Evolutionary conservation across 2,888 invertebrate genomes (phyloP).

Genomic region (Tetheella fluctuosa): DNA sequence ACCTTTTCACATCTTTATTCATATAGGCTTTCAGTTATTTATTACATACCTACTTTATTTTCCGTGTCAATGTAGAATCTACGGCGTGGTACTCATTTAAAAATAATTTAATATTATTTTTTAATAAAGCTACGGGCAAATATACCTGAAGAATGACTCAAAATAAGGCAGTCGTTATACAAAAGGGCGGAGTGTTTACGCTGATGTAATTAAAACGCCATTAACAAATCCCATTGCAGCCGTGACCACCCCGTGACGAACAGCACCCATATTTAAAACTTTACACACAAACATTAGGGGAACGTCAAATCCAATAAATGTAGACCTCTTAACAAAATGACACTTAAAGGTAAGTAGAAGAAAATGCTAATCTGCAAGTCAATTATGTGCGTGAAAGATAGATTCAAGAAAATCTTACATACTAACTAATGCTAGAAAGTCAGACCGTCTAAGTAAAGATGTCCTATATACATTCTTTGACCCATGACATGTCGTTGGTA

Average conservation of each 20-base stretch:
- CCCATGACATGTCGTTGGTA: too few relatives aligned
- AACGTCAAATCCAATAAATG: not conserved
- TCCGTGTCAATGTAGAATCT: too few relatives aligned
- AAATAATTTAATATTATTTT: too few relatives aligned
- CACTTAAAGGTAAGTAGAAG: not conserved
- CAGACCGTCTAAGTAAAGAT: too few relatives aligned
- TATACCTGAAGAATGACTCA: slow-evolving; percentile 12
- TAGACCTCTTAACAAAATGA: not conserved
- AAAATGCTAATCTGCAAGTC: not conserved
- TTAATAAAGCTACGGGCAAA: slow-evolving; percentile 13
- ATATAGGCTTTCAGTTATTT: not conserved
- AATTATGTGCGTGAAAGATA: too few relatives aligned
- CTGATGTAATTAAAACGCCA: slow-evolving; percentile 70
- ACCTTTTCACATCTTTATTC: too few relatives aligned
- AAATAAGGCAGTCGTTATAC: slow-evolving; percentile 12
- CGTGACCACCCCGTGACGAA: slow-evolving; percentile 71
- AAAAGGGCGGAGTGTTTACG: slow-evolving; percentile 66
- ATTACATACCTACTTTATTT: slow-evolving; percentile 17
- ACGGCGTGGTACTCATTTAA: too few relatives aligned
- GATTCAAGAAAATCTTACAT: too few relatives aligned
- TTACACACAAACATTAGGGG: slow-evolving; percentile 49
- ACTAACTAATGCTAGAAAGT: too few relatives aligned
- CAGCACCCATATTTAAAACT: slow-evolving; percentile 68
- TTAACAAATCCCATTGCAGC: slow-evolving; percentile 54
- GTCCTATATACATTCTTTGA: too few relatives aligned